phyloP scores from a whole-genome alignment of 2,113 vertebrate genomes.

The Epinephelus moara region DNA sequence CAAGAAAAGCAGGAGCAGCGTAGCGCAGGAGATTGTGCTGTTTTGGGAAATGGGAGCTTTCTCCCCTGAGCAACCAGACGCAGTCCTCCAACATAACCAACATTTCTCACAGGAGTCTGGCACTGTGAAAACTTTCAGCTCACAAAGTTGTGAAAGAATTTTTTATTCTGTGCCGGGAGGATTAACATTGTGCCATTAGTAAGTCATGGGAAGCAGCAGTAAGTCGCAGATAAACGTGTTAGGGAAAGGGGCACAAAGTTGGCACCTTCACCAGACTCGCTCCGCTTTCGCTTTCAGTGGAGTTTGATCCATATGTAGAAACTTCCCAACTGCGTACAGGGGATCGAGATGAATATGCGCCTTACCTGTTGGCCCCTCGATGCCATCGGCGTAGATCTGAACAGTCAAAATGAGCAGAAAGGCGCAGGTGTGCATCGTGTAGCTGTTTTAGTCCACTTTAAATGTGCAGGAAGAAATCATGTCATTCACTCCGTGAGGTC shows the following conservation, averaged over 20 bases:
- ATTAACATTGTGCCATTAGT: not conserved
- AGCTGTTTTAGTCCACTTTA: conserved; percentile 85
- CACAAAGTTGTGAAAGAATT: conserved; percentile 10
- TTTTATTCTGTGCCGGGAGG: no score
- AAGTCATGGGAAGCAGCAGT: conserved; percentile 4
- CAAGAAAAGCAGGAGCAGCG: not conserved
- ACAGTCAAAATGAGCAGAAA: conserved; percentile 84
- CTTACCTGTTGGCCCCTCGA: conserved; percentile 88
- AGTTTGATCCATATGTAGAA: conserved; percentile 55
- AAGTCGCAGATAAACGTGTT: conserved; percentile 30
- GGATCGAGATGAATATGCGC: conserved; percentile 1
- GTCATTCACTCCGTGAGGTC: conserved; percentile 74
- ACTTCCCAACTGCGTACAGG: conserved; percentile 61
- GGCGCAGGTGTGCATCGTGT: conserved; percentile 86
- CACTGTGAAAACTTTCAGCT: conserved; percentile 14
- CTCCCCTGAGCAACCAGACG: not conserved
- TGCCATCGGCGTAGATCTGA: conserved; percentile 87
- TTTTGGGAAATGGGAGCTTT: conserved; percentile 55
- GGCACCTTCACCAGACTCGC: conserved; percentile 53
- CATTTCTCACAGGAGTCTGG: no score
- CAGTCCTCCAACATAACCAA: conserved; percentile 6
- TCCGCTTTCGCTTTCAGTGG: conserved; percentile 25
- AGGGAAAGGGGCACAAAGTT: conserved; percentile 60
- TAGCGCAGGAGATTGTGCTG: conserved; percentile 25
- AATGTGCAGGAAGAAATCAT: conserved; percentile 71